A percentile compares a stretch with the other conserved stretches of the same genome.
These are phyloP conservation scores for Amblyjoppa proteus DNA, from an alignment of 2,888 invertebrate species.

Conservation along the genomic window DNA sequence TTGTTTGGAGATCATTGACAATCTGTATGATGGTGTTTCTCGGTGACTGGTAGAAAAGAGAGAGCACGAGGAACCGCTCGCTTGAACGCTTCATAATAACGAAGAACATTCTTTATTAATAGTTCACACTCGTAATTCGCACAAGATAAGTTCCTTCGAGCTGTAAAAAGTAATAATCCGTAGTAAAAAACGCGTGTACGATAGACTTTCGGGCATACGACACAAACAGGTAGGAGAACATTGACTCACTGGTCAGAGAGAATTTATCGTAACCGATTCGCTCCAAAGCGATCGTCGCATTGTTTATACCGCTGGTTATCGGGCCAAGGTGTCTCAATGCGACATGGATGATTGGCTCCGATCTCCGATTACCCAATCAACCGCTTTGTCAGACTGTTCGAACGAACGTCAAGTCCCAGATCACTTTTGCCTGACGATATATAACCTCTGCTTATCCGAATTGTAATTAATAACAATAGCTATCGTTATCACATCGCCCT, in stretches of 20 bases:
- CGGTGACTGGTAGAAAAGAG: conserved; percentile 44
- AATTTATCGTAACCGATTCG: not conserved
- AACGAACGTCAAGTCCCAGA: not conserved
- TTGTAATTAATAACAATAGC: not conserved
- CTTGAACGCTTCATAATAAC: conserved; percentile 6
- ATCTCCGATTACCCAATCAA: not conserved
- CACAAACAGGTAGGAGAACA: not conserved
- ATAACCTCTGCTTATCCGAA: not conserved
- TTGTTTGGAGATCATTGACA: conserved; percentile 1
- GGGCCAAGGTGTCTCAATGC: not conserved
- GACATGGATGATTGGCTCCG: not conserved
- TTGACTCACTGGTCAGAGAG: not conserved
- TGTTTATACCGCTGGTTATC: not conserved
- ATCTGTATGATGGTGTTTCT: conserved; percentile 17
- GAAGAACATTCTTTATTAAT: conserved; percentile 3
- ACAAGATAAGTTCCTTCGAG: not conserved
- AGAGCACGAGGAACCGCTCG: conserved; percentile 26
- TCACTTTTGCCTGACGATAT: not conserved
- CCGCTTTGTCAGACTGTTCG: not conserved
- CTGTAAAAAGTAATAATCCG: not conserved
- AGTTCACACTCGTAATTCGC: conserved; percentile 28
- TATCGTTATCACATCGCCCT: not conserved
- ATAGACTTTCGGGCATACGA: not conserved
- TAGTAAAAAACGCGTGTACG: not conserved
- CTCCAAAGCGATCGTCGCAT: not conserved